Evolutionary conservation across 2,797 vertebrate genomes (phyloP), one percentile per base, ranked within the genome.

Genomic region (Typhlichthys subterraneus): DNA sequence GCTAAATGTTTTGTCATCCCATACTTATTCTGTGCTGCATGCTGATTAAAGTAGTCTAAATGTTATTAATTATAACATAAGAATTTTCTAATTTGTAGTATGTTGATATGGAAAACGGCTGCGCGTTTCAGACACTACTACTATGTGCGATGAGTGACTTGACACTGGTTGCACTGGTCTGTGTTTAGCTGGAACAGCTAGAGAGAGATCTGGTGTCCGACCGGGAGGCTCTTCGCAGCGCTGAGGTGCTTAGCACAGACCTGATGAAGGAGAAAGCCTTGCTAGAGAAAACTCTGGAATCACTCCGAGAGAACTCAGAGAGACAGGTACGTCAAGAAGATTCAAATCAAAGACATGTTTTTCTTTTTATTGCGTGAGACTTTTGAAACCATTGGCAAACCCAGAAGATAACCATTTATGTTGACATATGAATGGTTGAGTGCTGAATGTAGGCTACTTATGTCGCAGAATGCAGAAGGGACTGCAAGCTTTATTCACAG

Each of bases 181-280:
- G 56, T 56, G 59, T 81, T 3, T 73, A 99, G 97, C 75, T 98
- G 87, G 93, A 95, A 89, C 93, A 93, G 85, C 86, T 99, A 81
- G 93, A 93, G 77, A 89, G 73, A 49, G 96, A 97, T 73, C 84
- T 96, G 77, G 85, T 78, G 45, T 83, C 93, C 67, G 97, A 98
- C 75, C 94, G 93, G 73, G 95, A 96, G 61, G 94, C 90, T 68
- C 92, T 97, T 63, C 92, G 92, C 77, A 94, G 93, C 59, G 94
- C 94, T 2, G 96, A 99, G 75, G 93, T 89, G 50, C 91, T 97
- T 77, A 96, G 94, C 65, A 94, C 94, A 12, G 98, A 98, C 86
- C 88, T 99, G 86, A 94, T 97, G 95, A 99, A 98, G 85, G 97
- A 99, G 77, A 99, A 99, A 78, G 93, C 93, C 33, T 92, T 97